Percentiles rank a stretch among this genome's conserved stretches.
phyloP scores from a whole-genome alignment of 2,113 vertebrate species.

The Sorex araneus region DNA sequence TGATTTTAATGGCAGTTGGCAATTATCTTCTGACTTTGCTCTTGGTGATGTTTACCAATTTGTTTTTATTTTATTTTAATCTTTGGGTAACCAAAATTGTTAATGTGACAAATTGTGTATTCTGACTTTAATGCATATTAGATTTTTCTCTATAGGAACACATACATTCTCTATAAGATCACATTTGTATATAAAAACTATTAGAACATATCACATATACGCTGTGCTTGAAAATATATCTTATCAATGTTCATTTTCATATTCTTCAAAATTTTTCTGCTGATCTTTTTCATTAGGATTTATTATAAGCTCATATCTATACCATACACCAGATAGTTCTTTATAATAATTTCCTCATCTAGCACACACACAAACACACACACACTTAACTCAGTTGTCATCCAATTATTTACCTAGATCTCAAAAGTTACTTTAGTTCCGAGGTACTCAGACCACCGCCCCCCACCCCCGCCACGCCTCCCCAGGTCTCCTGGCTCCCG shows the following conservation, averaged over 20 bases:
- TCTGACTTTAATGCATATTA: neutral
- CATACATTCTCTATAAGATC: neutral
- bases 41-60: constrained; percentile 22
- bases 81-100: neutral
- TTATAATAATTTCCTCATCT: constrained; percentile 15
- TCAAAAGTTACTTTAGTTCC: neutral
- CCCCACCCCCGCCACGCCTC: too few species aligned
- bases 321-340: neutral
- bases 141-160: neutral
- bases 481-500: too few species aligned
- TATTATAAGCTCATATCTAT: neutral
- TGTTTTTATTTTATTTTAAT: too few species aligned
- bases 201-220: neutral
- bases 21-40: neutral
- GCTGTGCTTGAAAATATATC: neutral
- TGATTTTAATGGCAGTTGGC: neutral
- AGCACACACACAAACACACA: neutral
- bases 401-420: neutral
- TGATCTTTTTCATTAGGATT: neutral
- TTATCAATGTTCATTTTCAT: neutral
- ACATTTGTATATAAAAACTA: neutral
- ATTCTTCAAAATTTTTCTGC: neutral
- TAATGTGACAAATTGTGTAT: neutral
- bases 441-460: too few species aligned
- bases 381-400: neutral